Evolutionary conservation across 2,797 vertebrate genomes (phyloP).

Genomic region (Petrocephalus schoutedeni): DNA sequence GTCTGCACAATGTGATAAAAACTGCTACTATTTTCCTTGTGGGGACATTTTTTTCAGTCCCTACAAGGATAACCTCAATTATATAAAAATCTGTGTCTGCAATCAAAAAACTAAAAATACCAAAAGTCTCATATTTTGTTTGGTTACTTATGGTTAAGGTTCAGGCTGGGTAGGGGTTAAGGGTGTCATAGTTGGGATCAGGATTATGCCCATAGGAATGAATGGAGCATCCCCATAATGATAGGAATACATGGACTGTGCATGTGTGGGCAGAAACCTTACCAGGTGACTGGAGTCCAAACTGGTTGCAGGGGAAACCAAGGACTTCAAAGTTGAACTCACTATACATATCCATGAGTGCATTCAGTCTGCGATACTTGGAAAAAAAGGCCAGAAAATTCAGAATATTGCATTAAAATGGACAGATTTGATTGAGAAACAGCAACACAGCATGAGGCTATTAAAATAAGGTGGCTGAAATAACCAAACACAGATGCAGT

Average conservation of each 20-base stretch:
- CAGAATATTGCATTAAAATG: background rate
- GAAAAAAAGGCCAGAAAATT: slow-evolving; percentile 13
- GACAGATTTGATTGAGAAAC: background rate
- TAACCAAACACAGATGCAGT: no score
- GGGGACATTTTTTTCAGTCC: background rate
- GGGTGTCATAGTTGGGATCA: no score
- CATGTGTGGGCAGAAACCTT: slow-evolving; percentile 24
- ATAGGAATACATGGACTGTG: background rate
- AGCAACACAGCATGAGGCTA: background rate
- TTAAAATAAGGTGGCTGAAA: background rate
- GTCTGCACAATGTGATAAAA: background rate
- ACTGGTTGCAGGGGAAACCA: slow-evolving; percentile 71
- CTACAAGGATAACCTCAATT: background rate
- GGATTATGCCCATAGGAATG: background rate
- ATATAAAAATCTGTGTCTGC: background rate
- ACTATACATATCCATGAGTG: slow-evolving; percentile 70
- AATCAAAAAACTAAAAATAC: background rate
- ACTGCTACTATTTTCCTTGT: background rate
- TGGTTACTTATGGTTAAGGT: background rate
- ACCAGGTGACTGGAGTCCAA: slow-evolving; percentile 74
- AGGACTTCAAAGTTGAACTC: slow-evolving; percentile 61
- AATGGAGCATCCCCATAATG: background rate
- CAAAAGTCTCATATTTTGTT: background rate
- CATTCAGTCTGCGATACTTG: slow-evolving; percentile 70
- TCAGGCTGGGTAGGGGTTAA: background rate